Conservation (phyloP, 2,797 vertebrate genomes). For the Hafferia zeledoni region DNA sequence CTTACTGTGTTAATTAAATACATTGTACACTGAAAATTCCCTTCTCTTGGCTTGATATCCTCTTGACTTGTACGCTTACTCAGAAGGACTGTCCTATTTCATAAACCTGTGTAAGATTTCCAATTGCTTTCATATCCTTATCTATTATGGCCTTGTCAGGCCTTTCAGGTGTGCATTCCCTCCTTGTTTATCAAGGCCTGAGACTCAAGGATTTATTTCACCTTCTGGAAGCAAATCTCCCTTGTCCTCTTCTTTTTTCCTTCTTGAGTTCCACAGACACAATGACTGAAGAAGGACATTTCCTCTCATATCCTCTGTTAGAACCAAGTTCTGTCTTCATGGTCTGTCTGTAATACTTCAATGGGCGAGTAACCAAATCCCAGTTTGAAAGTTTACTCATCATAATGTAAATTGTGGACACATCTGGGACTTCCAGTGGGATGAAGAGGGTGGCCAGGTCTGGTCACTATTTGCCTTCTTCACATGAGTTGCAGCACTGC, state of each 20-base stretch:
- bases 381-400: neutral
- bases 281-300: neutral
- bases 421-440: neutral
- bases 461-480: neutral
- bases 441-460: neutral
- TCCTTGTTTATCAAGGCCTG: neutral
- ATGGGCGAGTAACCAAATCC: neutral
- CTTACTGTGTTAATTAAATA: neutral
- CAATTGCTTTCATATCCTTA: neutral
- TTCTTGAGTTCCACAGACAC: neutral
- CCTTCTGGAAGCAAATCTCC: neutral
- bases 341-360: neutral
- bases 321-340: neutral
- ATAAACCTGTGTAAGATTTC: neutral
- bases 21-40: neutral
- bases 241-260: neutral
- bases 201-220: neutral
- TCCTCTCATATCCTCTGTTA: fast-evolving
- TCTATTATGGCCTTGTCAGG: neutral
- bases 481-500: neutral
- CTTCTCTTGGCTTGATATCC: neutral
- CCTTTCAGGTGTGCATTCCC: neutral
- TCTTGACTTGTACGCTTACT: neutral
- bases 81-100: neutral
- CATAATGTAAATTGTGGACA: neutral